Base-by-base conservation (phyloP, 2,113 vertebrate genomes). In the Scopus umbretta region DNA sequence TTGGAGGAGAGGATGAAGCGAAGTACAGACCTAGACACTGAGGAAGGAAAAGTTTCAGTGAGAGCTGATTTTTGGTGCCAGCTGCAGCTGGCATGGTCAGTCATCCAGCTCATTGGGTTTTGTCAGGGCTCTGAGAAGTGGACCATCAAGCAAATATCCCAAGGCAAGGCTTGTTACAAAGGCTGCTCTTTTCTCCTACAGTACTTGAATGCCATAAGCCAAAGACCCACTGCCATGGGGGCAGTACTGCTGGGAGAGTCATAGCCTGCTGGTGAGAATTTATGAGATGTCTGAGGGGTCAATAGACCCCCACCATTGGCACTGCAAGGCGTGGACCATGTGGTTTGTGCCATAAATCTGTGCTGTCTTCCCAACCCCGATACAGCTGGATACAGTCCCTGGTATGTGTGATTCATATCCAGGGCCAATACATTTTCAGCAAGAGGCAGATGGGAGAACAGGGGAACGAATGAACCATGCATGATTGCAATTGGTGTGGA, bases 391-490 rank as follows among this genome's bases (percentile, higher is more conserved):
- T 47, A 14, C 83, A 74, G 68, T 10, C 86, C 76, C 55, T 29
- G 86, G 26, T 42, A 23, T 42, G 42, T 90, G 85, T 7, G 73
- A 67, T 38, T 29, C 89, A 30, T 29, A 23, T 16, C 67, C 91
- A 70, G 63, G 18, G 67, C 79, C 75, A 71, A 65, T 30, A 25
- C n/a, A 4, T 49, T 65, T 81, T 3, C 65, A 94, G 61, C 43
- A 25, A 34, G 82, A 62, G 73, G 47, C 84, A 76, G 79, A 32
- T 16, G 74, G 71, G 40, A 68, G 26, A 55, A n/a, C 34, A 61
- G 53, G 27, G 75, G 11, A 61, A 23, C 2, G 10, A 62, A 71
- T 10, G 13, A 0, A 0, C 26, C 0, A 3, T 65, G 47, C 12
- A 9, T 2, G 83, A 12, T 1, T 16, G 56, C 70, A 4, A 0